Percentiles rank a stretch among this genome's conserved stretches.
These are phyloP conservation scores for Ichneumoninae sp. DNA, from an alignment of 2,888 invertebrate genomes.

Conservation along the genomic window DNA sequence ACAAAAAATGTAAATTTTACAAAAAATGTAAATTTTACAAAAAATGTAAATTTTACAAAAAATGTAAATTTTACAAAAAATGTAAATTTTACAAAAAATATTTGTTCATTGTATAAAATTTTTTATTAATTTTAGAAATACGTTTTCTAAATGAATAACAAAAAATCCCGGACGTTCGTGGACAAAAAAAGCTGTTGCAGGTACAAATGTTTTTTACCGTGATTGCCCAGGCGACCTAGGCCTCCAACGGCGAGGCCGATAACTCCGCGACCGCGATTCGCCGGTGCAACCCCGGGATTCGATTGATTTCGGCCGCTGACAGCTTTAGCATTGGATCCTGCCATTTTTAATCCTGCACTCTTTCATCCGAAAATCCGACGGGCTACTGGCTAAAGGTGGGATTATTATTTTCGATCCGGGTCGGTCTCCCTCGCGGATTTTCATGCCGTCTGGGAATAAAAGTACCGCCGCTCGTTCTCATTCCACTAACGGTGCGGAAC, in stretches of 20 bases:
- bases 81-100: no score
- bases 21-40: no score
- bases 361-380: conserved; percentile 1
- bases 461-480: conserved; percentile 45
- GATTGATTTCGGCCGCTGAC: conserved; percentile 15
- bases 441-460: conserved; percentile 43
- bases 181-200: background rate
- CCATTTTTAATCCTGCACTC: background rate
- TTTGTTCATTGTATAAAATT: background rate
- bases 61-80: no score
- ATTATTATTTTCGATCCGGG: conserved; percentile 26
- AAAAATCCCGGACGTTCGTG: background rate
- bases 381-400: background rate
- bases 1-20: no score
- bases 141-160: background rate
- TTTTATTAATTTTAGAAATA: background rate
- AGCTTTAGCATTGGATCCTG: background rate
- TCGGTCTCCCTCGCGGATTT: conserved; percentile 17
- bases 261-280: conserved; percentile 47
- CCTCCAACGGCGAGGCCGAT: conserved; percentile 65
- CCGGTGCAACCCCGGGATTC: conserved; percentile 20
- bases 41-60: no score
- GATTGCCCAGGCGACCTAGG: conserved; percentile 65
- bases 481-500: conserved; percentile 46
- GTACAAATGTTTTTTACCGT: background rate